Base-by-base conservation (phyloP, 1,140 invertebrate species). In the Drosophila lacteicornis region DNA sequence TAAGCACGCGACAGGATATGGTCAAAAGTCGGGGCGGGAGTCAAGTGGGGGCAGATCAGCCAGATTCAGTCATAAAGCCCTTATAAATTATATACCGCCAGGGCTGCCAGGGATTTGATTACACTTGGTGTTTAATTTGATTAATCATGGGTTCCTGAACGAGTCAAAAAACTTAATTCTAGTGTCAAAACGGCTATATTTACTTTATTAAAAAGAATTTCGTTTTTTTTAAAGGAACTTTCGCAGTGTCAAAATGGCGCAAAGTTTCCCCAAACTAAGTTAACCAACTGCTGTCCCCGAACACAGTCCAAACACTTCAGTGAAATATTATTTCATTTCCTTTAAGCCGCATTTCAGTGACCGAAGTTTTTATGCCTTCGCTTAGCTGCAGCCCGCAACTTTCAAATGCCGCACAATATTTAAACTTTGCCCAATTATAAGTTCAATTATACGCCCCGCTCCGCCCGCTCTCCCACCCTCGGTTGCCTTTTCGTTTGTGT, bases 371-470 rank as follows among this genome's bases (percentile, higher is more conserved):
- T 57, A 60, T 51, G 55, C 74, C 60, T 50, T 33, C 36, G 55
- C 45, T 50, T 59, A 46, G 67, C 67, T 40, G 27, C 22, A 68
- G 63, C 13, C 47, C 50, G 51, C 33, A 78, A 78, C 45, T 78
- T 78, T 70, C 47, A 75, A 77, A 67, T 70, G 47, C 45, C 56
- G 50, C 63, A 71, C 46, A 78, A 76, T 65, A 68, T 61, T 79
- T 79, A 69, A 74, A 83, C 55, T 79, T 63, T 74, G 19, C 71
- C 79, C 76, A 88, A 88, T 88, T 78, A 83, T 77, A 53, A 77
- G 83, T 84, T 87, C 83, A 86, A 86, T 86, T 86, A 86, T 76
- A 67, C 59, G 56, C 38, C 73, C 70, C 60, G 7, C 45, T 57
- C 33, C 30, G 13, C 36, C 53, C 43, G 30, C 17, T 77, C 42